Base-by-base conservation (phyloP, 2,797 vertebrate genomes). In the Sebastolobus alascanus region DNA sequence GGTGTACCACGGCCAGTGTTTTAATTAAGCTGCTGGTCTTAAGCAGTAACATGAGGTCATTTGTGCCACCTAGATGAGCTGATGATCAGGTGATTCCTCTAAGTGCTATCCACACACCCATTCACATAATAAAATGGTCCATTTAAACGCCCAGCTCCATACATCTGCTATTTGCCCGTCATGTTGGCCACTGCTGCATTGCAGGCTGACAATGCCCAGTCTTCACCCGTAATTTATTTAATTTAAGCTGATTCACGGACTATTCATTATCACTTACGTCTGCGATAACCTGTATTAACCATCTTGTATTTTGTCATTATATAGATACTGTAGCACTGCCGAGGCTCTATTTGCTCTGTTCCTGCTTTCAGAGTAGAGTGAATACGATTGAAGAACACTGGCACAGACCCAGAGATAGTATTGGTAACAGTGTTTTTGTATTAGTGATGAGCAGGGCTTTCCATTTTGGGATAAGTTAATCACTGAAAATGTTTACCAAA, bases 11-110 rank as follows among this genome's bases (percentile, higher is more conserved):
- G 8, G 73, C 73, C 68, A 70, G 55, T 22, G 67, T 50, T 83
- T 92, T 89, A 83, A 85, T 90, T 87, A 82, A 83, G 50, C 56
- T 61, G 65, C 79, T 70, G 59, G 12, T 72, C 46, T 68, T 31
- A 55, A 70, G 68, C 77, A 68, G 66, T 31, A 83, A 69, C 74
- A 75, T 64, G 27, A 56, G 52, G 56, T 75, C 20, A 79, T 87
- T 89, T 88, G 71, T 85, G 71, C 73, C 76, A 74, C 63, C 61
- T 67, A 72, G 72, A 87, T 85, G 73, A 90, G 63, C 75, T 77
- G 64, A 69, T 85, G 77, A 90, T 83, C 72, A 81, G 79, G 75
- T 85, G 87, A 82, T 84, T 84, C 22, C 71, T 80, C 46, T 77
- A 77, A 87, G 76, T 77, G 71, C 68, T 69, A 79, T 75, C 66